phyloP scores from a whole-genome alignment of 2,113 vertebrate species.

The Ciconia stormi region DNA sequence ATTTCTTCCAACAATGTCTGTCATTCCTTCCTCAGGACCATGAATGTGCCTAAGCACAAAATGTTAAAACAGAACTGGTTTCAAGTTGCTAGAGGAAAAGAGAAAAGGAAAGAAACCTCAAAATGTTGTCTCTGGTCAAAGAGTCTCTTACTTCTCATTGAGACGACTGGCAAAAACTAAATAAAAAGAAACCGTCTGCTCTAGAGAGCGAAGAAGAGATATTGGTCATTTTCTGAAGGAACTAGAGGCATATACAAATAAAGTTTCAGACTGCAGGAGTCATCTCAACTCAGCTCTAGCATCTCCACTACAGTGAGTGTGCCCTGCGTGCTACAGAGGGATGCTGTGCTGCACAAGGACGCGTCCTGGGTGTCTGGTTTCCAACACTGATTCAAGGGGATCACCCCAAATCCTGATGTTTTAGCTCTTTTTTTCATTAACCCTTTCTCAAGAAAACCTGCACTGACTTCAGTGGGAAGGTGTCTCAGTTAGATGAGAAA shows the following conservation, averaged over 20 bases:
- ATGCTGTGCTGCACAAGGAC: not conserved
- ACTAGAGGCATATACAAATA: not conserved
- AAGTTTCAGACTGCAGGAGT: not conserved
- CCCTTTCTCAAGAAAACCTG: not conserved
- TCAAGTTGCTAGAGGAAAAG: slow-evolving; percentile 5
- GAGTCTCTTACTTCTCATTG: not conserved
- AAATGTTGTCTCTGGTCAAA: slow-evolving; percentile 47
- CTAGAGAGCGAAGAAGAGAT: not conserved
- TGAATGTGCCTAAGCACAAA: slow-evolving; percentile 37
- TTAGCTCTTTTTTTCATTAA: not conserved
- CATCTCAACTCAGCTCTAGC: not conserved
- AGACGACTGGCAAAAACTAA: not conserved
- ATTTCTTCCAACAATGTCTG: slow-evolving; percentile 70
- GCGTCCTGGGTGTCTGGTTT: not conserved
- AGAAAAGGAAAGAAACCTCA: slow-evolving; percentile 22
- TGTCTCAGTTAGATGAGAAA: not conserved
- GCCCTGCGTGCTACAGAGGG: not conserved
- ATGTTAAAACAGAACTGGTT: slow-evolving; percentile 55
- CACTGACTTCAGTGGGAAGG: not conserved
- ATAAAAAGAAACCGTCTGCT: not conserved
- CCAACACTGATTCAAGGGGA: not conserved
- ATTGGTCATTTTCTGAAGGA: slow-evolving; percentile 12
- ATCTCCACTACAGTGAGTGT: not conserved
- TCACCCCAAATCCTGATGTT: not conserved
- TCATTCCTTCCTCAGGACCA: slow-evolving; percentile 51